Evolutionary conservation across 2,888 invertebrate species (phyloP).

Genomic region (Drosophila colorata): DNA sequence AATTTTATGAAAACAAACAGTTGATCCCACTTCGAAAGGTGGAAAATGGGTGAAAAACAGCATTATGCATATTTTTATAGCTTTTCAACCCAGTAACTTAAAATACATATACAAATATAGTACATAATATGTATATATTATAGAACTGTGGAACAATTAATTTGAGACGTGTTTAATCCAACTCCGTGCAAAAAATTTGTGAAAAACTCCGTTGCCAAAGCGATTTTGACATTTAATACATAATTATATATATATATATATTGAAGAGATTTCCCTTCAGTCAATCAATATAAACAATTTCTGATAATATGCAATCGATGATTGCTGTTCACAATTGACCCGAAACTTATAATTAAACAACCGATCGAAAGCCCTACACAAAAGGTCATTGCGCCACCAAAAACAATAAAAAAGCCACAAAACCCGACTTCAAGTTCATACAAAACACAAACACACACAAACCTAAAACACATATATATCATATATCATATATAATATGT

Average conservation of each 20-base stretch:
- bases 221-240: neutral
- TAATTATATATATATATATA: neutral
- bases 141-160: no score
- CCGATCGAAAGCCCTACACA: slow-evolving; percentile 18
- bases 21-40: no score
- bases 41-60: no score
- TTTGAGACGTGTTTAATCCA: no score
- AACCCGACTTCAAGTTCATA: slow-evolving; percentile 28
- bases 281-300: slow-evolving; percentile 8
- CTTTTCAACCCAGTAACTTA: no score
- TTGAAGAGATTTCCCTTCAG: slow-evolving; percentile 6
- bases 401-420: slow-evolving; percentile 9
- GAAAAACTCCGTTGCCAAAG: neutral
- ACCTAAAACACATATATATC: neutral
- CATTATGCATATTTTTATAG: no score
- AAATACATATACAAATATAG: no score
- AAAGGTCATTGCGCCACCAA: slow-evolving; percentile 68
- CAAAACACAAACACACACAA: slow-evolving; percentile 14
- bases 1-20: no score
- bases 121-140: no score
- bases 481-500: slow-evolving; percentile 25
- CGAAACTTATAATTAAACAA: slow-evolving; percentile 52
- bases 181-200: neutral
- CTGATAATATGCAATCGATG: neutral
- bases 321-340: slow-evolving; percentile 22